A percentile compares a stretch with the other conserved stretches of the same genome.
These are phyloP conservation scores for Semnornis frantzii DNA, from an alignment of 2,113 vertebrate genomes.

Conservation along the genomic window DNA sequence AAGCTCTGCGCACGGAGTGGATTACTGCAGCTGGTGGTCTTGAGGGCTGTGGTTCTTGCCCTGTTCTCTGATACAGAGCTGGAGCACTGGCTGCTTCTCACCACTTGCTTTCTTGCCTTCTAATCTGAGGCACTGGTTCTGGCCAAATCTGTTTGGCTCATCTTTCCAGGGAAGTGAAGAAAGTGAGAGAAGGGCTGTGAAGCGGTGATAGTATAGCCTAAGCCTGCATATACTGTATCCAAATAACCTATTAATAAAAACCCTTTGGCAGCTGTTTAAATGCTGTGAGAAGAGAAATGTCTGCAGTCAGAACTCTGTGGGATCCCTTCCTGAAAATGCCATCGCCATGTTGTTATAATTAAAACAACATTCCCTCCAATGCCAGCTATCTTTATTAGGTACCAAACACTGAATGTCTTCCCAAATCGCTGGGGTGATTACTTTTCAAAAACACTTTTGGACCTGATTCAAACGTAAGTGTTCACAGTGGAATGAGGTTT, in stretches of 20 bases:
- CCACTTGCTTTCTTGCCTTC: neutral
- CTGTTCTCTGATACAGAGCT: neutral
- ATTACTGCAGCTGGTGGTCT: neutral
- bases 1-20: neutral
- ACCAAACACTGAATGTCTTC: slow-evolving; percentile 54
- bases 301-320: slow-evolving; percentile 45
- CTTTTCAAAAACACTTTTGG: slow-evolving; percentile 37
- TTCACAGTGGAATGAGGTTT: slow-evolving; percentile 12
- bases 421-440: slow-evolving; percentile 55
- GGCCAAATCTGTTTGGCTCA: neutral
- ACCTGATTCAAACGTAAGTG: slow-evolving; percentile 8
- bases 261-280: slow-evolving; percentile 57
- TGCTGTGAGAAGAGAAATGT: slow-evolving; percentile 32
- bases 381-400: slow-evolving; percentile 50
- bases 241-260: slow-evolving; percentile 52
- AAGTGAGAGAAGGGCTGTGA: slow-evolving; percentile 30
- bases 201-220: slow-evolving; percentile 9
- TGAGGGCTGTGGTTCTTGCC: neutral
- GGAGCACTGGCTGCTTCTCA: neutral
- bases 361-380: slow-evolving; percentile 52
- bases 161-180: neutral
- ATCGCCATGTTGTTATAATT: slow-evolving; percentile 44
- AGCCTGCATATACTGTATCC: slow-evolving; percentile 13
- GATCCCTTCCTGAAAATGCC: slow-evolving; percentile 56
- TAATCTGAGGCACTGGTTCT: neutral